Evolutionary conservation across 1,140 invertebrate genomes (phyloP).

Genomic region (Pachypeltis micranthus): DNA sequence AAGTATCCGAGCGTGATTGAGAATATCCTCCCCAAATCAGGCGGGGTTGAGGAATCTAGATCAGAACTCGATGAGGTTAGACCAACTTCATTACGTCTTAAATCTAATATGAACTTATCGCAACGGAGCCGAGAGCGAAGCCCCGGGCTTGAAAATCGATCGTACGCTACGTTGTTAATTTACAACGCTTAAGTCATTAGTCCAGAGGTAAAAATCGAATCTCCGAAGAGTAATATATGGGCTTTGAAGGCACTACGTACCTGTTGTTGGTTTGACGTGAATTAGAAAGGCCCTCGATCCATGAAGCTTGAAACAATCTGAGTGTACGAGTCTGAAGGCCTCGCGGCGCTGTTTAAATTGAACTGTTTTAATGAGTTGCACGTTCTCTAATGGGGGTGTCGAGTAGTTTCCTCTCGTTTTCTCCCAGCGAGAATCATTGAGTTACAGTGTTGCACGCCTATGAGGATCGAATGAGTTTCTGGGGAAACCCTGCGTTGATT

Average conservation of each 20-base stretch:
- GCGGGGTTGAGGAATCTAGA: no score
- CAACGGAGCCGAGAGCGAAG: no score
- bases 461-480: no score
- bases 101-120: no score
- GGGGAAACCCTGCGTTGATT: no score
- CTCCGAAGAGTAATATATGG: slow-evolving; percentile 1
- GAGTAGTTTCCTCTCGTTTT: no score
- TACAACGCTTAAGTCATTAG: background rate
- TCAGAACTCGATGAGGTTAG: no score
- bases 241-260: background rate
- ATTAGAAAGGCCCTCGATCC: background rate
- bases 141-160: slow-evolving; percentile 4
- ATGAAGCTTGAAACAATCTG: background rate
- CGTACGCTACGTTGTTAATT: background rate
- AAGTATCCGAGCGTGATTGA: no score
- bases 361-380: slow-evolving; percentile 9
- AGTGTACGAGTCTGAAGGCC: background rate
- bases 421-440: no score
- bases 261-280: background rate
- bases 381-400: slow-evolving; percentile 5
- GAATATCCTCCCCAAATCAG: no score
- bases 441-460: no score
- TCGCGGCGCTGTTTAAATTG: slow-evolving; percentile 2
- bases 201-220: background rate
- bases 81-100: no score